phyloP scores from a whole-genome alignment of 1,140 invertebrate genomes.

The Heliothis subflexa region DNA sequence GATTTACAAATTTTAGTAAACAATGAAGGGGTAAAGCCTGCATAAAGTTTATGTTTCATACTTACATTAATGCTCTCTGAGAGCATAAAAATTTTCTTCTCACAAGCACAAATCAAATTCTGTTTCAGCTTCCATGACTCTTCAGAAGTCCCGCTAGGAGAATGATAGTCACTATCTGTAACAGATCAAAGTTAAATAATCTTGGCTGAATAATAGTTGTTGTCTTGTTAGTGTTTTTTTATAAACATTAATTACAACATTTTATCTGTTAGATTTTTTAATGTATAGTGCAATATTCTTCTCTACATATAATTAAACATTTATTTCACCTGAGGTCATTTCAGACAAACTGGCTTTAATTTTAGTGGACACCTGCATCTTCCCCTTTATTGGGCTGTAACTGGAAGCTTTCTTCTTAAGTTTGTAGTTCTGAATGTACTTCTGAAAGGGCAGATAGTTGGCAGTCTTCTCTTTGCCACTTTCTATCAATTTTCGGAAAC shows the following conservation, averaged over 20 bases:
- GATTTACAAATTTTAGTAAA: no score
- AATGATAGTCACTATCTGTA: slow-evolving; percentile 79
- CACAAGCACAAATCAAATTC: slow-evolving; percentile 81
- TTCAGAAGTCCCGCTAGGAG: slow-evolving; percentile 80
- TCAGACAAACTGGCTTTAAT: slow-evolving; percentile 72
- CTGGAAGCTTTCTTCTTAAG: slow-evolving; percentile 70
- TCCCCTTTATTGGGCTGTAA: slow-evolving; percentile 77
- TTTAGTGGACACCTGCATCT: slow-evolving; percentile 69
- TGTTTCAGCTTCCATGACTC: slow-evolving; percentile 83
- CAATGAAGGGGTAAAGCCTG: no score
- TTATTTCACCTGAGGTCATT: slow-evolving; percentile 55
- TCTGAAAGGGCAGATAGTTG: slow-evolving; percentile 74
- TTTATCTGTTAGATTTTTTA: no score
- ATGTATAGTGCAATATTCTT: not conserved
- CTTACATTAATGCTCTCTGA: slow-evolving; percentile 80
- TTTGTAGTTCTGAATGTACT: slow-evolving; percentile 78
- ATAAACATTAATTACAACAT: no score
- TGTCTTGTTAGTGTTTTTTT: no score
- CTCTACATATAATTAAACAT: not conserved
- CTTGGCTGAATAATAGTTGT: no score
- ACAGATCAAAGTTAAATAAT: not conserved
- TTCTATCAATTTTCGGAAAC: slow-evolving; percentile 80
- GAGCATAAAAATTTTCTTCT: slow-evolving; percentile 82
- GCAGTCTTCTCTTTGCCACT: slow-evolving; percentile 79
- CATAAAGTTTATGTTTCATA: slow-evolving; percentile 1